Evolutionary conservation across 2,888 invertebrate species (phyloP).

Genomic region (Molanna angustata): DNA sequence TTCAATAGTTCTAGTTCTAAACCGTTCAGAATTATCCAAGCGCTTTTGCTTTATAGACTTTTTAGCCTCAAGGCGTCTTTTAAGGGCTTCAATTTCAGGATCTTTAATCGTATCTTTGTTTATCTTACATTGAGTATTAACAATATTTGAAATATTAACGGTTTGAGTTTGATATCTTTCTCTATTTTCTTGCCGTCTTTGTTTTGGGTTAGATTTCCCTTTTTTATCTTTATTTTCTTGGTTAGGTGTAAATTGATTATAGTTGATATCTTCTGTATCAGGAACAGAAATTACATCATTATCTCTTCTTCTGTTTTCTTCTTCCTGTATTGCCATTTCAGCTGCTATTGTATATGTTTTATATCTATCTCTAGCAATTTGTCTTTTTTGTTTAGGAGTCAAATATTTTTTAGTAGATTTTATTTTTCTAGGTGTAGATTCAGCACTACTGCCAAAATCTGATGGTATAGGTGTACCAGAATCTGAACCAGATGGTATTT

Average conservation of each 20-base stretch:
- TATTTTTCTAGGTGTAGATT: slow-evolving; percentile 70
- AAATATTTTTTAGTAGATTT: slow-evolving; percentile 49
- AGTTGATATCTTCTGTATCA: background rate
- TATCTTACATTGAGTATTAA: slow-evolving; percentile 34
- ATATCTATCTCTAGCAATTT: slow-evolving; percentile 73
- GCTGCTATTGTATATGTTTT: slow-evolving; percentile 79
- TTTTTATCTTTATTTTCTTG: slow-evolving; percentile 35
- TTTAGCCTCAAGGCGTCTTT: slow-evolving; percentile 46
- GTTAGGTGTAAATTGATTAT: slow-evolving; percentile 34
- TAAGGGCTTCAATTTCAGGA: slow-evolving; percentile 42
- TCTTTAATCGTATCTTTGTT: slow-evolving; percentile 18
- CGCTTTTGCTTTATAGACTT: slow-evolving; percentile 58
- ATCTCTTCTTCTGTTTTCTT: slow-evolving; percentile 11
- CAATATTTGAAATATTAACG: slow-evolving; percentile 41
- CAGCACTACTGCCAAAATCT: slow-evolving; percentile 66
- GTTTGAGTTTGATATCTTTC: slow-evolving; percentile 70
- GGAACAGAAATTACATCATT: background rate
- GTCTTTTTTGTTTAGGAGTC: slow-evolving; percentile 77
- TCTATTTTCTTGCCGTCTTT: slow-evolving; percentile 63
- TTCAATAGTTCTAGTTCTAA: slow-evolving; percentile 69
- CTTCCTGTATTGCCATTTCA: slow-evolving; percentile 41
- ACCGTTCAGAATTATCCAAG: slow-evolving; percentile 67
- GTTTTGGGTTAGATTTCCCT: slow-evolving; percentile 56
- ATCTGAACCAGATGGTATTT: slow-evolving; percentile 55
- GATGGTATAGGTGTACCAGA: slow-evolving; percentile 64